Base-by-base conservation (phyloP, 30 jellyfish, hydroid and myxozoan genomes). In the Cassiopea xamachana region DNA sequence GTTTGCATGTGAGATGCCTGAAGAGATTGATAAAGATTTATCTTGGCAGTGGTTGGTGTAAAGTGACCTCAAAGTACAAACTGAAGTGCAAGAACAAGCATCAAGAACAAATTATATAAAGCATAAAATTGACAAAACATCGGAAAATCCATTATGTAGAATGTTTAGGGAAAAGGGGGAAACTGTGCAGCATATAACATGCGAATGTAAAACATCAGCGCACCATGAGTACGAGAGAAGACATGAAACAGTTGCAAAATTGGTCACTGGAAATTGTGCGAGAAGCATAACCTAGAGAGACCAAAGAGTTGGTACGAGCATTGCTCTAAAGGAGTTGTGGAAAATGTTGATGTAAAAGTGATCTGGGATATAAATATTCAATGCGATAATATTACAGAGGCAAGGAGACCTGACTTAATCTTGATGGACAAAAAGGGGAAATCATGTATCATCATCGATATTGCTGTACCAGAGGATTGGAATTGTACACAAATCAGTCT, bases 31-130 rank as follows among this genome's bases (percentile, higher is more conserved):
- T 81, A 48, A 61, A 51, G 81, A 64, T 7, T 18, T 45, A 45
- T 60, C 90, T 9, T 79, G 51, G 88, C 48, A 71, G 14, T 78
- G 87, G 87, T 55, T 78, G 62, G 87, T 27, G 87, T 43, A 78
- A 78, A 44, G 87, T 78, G 73, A 51, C 47, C 87, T 78, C 27
- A 51, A 48, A 10, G 87, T 78, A 43, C 79, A 78, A 78, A 44
- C 87, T 46, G 87, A 78, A 61, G 87, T 81, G 2, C 8, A 78
- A 78, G 79, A 78, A 78, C 9, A 48, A 78, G 79, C 87, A 51
- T 51, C 1, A 78, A 8, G 87, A 45, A 51, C 87, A 78, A 78
- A 78, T 78, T 78, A 46, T 46, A 51, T 3, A 78, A 78, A 78
- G 87, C 8, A 78, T 51, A 47, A 7, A 61, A 78, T 78, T 78